phyloP scores from a whole-genome alignment of 2,113 vertebrate genomes.

The Caloenas nicobarica region DNA sequence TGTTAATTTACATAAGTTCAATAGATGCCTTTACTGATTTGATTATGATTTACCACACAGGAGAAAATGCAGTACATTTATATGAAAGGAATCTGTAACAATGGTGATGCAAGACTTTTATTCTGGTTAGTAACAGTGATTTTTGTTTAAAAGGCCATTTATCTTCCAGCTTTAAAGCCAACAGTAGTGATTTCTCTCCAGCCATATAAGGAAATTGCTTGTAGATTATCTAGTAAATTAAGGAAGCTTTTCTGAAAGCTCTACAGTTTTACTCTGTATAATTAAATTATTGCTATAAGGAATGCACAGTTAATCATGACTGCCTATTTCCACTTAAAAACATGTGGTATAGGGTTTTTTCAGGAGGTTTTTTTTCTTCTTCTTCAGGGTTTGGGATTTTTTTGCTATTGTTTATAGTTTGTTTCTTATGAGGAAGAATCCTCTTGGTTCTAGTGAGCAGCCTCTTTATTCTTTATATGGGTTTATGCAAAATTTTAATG shows the following conservation, averaged over 20 bases:
- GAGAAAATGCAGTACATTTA: neutral
- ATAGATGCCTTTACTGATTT: neutral
- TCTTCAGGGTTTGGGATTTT: neutral
- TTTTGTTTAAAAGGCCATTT: conserved; percentile 53
- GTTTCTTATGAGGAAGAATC: neutral
- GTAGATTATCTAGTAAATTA: conserved; percentile 59
- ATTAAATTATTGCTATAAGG: conserved; percentile 47
- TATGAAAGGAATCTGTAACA: neutral
- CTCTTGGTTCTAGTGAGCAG: neutral
- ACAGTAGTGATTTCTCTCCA: conserved; percentile 26
- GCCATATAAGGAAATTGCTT: conserved; percentile 55
- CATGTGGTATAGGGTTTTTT: neutral
- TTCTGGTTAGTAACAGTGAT: conserved; percentile 32
- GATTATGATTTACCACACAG: neutral
- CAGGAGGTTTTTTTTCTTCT: neutral
- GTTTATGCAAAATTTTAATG: neutral
- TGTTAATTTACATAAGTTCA: neutral
- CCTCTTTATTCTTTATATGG: neutral
- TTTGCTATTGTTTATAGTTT: neutral
- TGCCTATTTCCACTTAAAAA: neutral
- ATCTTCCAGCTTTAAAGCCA: conserved; percentile 50
- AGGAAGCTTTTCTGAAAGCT: conserved; percentile 37
- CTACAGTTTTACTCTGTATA: conserved; percentile 27
- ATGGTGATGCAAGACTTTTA: conserved; percentile 6
- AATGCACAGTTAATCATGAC: conserved; percentile 12